These are phyloP conservation scores for Cryptomyrus ogoouensis DNA, from an alignment of 2,113 vertebrate species.

Conservation along the genomic window DNA sequence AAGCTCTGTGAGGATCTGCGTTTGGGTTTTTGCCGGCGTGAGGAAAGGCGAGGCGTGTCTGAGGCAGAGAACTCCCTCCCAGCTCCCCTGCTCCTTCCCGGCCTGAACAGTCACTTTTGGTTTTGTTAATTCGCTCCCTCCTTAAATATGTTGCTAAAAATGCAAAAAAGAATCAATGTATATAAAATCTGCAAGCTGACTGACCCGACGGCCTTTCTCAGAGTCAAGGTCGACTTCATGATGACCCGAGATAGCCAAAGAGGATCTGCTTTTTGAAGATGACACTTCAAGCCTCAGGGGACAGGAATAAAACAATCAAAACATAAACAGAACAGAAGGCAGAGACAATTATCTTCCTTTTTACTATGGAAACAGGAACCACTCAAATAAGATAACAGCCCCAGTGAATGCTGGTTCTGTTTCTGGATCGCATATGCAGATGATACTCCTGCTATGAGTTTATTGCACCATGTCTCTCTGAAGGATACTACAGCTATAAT, in stretches of 20 bases:
- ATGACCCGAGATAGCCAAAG: slow-evolving; percentile 15
- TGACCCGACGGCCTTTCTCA: slow-evolving; percentile 25
- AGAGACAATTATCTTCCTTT: slow-evolving; percentile 7
- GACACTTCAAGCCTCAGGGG: not conserved
- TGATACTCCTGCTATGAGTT: not conserved
- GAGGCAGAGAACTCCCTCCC: not conserved
- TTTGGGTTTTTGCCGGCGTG: slow-evolving; percentile 19
- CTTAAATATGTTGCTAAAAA: slow-evolving; percentile 11
- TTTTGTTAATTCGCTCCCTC: slow-evolving; percentile 11
- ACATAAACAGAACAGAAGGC: slow-evolving; percentile 26
- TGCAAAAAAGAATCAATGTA: not conserved
- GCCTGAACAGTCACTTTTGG: not conserved
- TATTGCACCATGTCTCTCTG: not conserved
- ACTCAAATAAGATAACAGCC: not conserved
- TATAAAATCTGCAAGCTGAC: slow-evolving; percentile 29
- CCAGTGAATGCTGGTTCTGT: not conserved
- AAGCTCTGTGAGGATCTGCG: slow-evolving; percentile 17
- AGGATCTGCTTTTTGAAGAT: not conserved
- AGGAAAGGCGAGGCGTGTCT: not conserved
- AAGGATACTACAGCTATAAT: not conserved
- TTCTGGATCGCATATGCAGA: not conserved
- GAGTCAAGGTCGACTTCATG: slow-evolving; percentile 24
- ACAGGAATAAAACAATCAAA: slow-evolving; percentile 21
- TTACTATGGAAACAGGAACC: not conserved
- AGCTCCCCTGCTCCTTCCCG: not conserved